A percentile compares a stretch with the other conserved stretches of the same genome.
These are phyloP conservation scores for Apodemus sylvaticus DNA, from an alignment of 2,113 vertebrate species.

Conservation along the genomic window DNA sequence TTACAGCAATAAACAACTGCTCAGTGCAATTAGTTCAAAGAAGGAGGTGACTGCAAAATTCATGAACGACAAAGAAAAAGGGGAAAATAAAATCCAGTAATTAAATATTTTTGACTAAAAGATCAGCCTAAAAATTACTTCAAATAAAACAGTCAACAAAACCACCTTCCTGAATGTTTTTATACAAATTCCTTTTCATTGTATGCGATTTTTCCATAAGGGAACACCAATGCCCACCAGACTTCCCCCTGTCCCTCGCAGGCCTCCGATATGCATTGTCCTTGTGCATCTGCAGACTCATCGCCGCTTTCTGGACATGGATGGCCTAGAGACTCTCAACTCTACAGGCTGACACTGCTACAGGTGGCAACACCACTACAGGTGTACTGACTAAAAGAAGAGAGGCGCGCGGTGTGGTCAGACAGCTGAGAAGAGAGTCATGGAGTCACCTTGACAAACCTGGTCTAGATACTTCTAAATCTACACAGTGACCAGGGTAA, in stretches of 20 bases:
- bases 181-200: conserved; percentile 26
- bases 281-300: not conserved
- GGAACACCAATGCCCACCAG: not conserved
- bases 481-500: not conserved
- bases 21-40: conserved; percentile 70
- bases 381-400: not conserved
- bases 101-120: conserved; percentile 68
- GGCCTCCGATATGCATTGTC: not conserved
- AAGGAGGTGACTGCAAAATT: conserved; percentile 65
- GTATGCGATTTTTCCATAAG: not conserved
- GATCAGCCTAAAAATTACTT: conserved; percentile 64
- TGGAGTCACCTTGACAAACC: not conserved
- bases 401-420: too few relatives aligned
- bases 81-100: conserved; percentile 31
- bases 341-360: too few relatives aligned
- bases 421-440: not conserved
- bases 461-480: not conserved
- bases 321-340: not conserved
- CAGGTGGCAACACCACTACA: not conserved
- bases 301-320: not conserved
- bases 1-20: conserved; percentile 63
- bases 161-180: conserved; percentile 36
- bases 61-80: conserved; percentile 44
- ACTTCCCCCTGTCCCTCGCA: accelerated
- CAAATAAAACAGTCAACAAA: conserved; percentile 52